These are phyloP conservation scores for Megalops atlanticus DNA, from an alignment of 2,113 vertebrate species.

Conservation along the genomic window DNA sequence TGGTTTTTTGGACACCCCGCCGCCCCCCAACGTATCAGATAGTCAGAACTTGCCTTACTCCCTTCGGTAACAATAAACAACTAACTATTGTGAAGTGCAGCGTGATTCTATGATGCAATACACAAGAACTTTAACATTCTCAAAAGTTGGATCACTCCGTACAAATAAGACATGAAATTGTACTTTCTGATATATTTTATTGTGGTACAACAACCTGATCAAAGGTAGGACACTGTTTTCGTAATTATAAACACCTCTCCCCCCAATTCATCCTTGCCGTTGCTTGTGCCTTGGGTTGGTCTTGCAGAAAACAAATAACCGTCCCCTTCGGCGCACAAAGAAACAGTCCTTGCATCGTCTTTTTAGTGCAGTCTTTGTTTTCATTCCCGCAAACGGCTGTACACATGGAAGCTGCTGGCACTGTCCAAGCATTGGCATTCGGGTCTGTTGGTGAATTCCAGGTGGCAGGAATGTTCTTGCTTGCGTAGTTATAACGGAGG, in stretches of 20 bases:
- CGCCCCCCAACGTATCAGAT: too few relatives aligned
- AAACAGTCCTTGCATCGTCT: conserved; percentile 89
- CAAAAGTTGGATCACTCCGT: too few relatives aligned
- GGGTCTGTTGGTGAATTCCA: not conserved
- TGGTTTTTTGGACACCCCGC: too few relatives aligned
- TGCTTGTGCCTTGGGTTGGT: conserved; percentile 85
- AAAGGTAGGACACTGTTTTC: not conserved
- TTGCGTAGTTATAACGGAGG: conserved; percentile 38
- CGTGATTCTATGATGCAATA: too few relatives aligned
- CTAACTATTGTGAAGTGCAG: too few relatives aligned
- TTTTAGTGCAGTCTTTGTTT: conserved; percentile 75
- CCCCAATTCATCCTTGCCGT: conserved; percentile 67
- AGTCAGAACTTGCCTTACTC: too few relatives aligned
- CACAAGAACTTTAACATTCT: too few relatives aligned
- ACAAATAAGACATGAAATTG: not conserved
- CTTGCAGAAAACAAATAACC: conserved; percentile 78
- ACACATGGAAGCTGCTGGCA: conserved; percentile 30
- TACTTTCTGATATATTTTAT: not conserved
- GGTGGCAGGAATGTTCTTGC: conserved; percentile 29
- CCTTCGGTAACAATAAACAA: too few relatives aligned
- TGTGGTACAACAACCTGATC: not conserved
- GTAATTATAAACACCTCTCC: not conserved
- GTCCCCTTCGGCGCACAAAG: conserved; percentile 78
- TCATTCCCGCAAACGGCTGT: conserved; percentile 74
- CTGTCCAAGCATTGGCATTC: conserved; percentile 45